A percentile compares a stretch with the other conserved stretches of the same genome.
Conservation (phyloP, 2,888 invertebrate genomes). For the Temnothorax ravouxi region DNA sequence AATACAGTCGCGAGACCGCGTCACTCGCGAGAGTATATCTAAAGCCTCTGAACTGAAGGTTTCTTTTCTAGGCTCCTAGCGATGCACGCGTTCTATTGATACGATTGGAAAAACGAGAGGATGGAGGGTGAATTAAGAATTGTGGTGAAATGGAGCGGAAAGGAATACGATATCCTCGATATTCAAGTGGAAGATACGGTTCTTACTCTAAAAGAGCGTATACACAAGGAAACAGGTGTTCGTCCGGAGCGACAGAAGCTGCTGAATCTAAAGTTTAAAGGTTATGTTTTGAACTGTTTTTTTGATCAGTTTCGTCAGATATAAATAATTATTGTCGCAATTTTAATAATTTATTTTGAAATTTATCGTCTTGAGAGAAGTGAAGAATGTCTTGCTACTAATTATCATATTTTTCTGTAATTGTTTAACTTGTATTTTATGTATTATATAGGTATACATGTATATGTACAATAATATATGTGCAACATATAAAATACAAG, state of each 20-base stretch:
- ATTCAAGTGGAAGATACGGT: conserved; percentile 93
- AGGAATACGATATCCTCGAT: conserved; percentile 93
- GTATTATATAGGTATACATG: neutral
- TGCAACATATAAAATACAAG: neutral
- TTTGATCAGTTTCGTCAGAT: neutral
- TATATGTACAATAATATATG: neutral
- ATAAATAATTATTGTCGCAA: neutral
- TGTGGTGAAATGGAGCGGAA: conserved; percentile 97
- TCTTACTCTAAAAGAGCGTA: conserved; percentile 93
- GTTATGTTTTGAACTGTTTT: conserved; percentile 87
- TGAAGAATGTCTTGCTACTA: neutral
- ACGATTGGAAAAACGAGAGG: conserved; percentile 34
- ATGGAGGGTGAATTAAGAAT: conserved; percentile 87
- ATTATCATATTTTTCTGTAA: neutral
- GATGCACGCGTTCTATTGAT: conserved; percentile 36
- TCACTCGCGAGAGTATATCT: neutral
- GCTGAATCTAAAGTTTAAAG: conserved; percentile 96
- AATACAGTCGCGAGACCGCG: neutral
- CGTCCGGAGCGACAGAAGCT: conserved; percentile 97
- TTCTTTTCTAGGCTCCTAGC: neutral
- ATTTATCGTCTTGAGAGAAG: neutral
- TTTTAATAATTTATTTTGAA: neutral
- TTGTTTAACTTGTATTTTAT: conserved; percentile 12
- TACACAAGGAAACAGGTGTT: conserved; percentile 95
- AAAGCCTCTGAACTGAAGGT: no score